Evolutionary conservation across 2,888 invertebrate species (phyloP), one percentile per base, ranked within the genome.

Genomic region (Pyrrhia umbra): DNA sequence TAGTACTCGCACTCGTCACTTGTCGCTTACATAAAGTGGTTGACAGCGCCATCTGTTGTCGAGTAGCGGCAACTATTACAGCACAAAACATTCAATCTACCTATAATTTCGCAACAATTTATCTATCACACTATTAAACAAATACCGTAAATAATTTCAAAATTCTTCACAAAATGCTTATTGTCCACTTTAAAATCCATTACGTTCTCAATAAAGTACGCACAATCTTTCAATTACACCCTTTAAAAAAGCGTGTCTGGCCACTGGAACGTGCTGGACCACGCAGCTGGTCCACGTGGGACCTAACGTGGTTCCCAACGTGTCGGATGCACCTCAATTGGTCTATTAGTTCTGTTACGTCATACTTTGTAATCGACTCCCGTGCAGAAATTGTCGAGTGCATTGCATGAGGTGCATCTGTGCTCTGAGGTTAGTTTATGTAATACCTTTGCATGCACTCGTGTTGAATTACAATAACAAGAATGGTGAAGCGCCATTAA

Each of bases 41-140:
- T 1, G 6, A n/a, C 78, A 82, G 68, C 89, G 92, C 90, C 91
- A 91, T 88, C 92, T 92, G 60, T 80, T 78, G 59, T 76, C 67
- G 86, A 91, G 85, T 92, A 90, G 92, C 79, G 2, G 37, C 60
- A 76, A 9, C 6, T 16, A 40, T n/a, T 4, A 64, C 46, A 37
- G 2, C 0, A 0, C 1, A 0, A 1, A n/a, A 15, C 0, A 1
- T 20, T 10, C 49, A 21, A 1, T 16, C 10, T 1, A 10, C 1
- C 8, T 8, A 1, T 0, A 5, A 13, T 21, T 27, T 23, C 20
- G 0, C 1, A 6, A 4, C 2, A 2, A 21, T 0, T 0, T 16
- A 16, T 8, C 23, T 1, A 20, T 13, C 6, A 1, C 6, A 18
- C 15, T 15, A 21, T 6, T 8, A 3, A 1, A n/a, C 2, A 23